Evolutionary conservation across 2,113 vertebrate species (phyloP).

Genomic region (Dasypus novemcinctus): DNA sequence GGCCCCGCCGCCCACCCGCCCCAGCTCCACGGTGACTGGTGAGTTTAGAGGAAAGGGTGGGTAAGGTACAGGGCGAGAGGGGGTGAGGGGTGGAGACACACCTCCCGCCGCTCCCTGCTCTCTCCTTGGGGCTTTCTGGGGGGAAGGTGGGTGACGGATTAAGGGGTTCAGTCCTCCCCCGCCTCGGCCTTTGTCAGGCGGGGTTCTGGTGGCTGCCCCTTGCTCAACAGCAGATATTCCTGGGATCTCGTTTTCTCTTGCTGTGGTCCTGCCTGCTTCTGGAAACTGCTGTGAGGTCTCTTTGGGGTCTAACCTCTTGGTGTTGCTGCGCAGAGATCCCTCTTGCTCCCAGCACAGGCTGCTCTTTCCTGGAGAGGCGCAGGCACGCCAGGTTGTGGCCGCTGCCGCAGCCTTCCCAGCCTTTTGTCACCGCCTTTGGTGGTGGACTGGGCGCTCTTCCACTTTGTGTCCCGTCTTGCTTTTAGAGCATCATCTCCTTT

Average conservation of each 20-base stretch:
- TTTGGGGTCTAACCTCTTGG: background rate
- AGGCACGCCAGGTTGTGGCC: background rate
- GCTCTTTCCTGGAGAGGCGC: too few relatives aligned
- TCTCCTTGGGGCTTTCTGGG: background rate
- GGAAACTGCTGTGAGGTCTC: background rate
- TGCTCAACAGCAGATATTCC: background rate
- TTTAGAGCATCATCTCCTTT: background rate
- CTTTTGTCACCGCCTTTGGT: background rate
- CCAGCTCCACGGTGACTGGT: fast-evolving
- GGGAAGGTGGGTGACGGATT: fast-evolving
- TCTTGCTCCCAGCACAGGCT: background rate
- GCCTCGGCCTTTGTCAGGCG: background rate
- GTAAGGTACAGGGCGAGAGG: background rate
- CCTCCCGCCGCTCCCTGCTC: background rate
- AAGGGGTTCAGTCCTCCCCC: background rate
- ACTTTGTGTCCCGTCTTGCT: fast-evolving
- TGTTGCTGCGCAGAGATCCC: background rate
- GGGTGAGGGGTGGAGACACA: background rate
- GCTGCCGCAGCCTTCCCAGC: background rate
- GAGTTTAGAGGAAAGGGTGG: background rate
- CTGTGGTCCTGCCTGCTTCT: background rate
- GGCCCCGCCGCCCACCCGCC: too few relatives aligned
- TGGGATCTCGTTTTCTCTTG: background rate
- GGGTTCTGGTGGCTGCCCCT: background rate
- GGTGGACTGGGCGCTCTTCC: background rate